Conservation (phyloP, 1,140 invertebrate species). For the Daktulosphaira vitifoliae region DNA sequence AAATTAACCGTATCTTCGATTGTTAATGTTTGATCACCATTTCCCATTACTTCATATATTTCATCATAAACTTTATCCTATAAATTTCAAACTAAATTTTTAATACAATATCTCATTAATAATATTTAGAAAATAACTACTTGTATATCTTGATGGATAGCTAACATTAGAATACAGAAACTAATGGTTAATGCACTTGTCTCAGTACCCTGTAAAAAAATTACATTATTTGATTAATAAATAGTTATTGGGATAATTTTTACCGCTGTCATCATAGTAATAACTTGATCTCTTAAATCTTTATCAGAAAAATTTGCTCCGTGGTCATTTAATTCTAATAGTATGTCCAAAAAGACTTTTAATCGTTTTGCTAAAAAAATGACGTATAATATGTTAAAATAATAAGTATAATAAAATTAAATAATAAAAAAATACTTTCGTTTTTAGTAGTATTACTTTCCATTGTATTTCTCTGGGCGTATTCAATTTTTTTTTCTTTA, state of each 20-base stretch:
- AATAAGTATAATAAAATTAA: background rate
- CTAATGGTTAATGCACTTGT: conserved; percentile 49
- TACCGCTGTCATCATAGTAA: conserved; percentile 45
- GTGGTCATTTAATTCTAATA: conserved; percentile 48
- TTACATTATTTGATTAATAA: background rate
- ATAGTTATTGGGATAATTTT: background rate
- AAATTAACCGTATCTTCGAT: conserved; percentile 50
- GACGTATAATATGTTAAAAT: no score
- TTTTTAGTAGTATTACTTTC: no score
- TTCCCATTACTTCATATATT: conserved; percentile 45
- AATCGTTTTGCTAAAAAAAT: background rate
- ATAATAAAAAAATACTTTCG: no score
- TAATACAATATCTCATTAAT: no score
- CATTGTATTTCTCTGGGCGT: no score
- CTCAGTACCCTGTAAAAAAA: conserved; percentile 54
- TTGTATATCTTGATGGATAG: no score
- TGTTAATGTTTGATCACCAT: conserved; percentile 42
- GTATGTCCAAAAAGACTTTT: conserved; percentile 51
- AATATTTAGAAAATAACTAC: no score
- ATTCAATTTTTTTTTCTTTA: no score
- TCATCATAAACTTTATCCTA: conserved; percentile 37
- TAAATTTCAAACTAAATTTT: no score
- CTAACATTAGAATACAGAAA: no score
- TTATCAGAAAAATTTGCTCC: conserved; percentile 44
- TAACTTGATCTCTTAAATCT: conserved; percentile 51